phyloP scores from a whole-genome alignment of 1,140 invertebrate genomes.

The Tetramorium parvispinum region DNA sequence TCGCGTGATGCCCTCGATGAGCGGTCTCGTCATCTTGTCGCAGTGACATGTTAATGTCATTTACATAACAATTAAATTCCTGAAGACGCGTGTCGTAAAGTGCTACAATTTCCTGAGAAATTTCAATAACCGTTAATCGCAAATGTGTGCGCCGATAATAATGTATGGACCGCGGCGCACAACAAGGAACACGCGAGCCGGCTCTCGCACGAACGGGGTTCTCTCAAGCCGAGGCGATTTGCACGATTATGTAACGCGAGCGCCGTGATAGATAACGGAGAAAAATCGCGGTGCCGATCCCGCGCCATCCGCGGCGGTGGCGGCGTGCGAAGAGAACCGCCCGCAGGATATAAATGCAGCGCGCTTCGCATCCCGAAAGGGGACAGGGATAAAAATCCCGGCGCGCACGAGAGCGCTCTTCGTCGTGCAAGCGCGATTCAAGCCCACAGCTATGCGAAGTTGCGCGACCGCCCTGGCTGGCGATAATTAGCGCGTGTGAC shows the following conservation, averaged over 20 bases:
- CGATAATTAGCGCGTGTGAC: constrained; percentile 79
- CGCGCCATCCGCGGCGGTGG: not conserved
- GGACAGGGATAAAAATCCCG: constrained; percentile 68
- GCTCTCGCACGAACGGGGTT: not conserved
- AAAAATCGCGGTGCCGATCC: constrained; percentile 12
- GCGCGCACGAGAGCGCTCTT: constrained; percentile 47
- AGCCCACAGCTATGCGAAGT: constrained; percentile 59
- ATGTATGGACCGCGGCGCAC: too few species aligned
- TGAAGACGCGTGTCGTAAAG: not conserved
- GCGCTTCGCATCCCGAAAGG: constrained; percentile 48
- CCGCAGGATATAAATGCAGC: constrained; percentile 61
- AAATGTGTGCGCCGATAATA: not conserved
- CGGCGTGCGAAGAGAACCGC: constrained; percentile 27
- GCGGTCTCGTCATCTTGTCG: not conserved
- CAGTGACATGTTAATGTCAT: constrained; percentile 10
- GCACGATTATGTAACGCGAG: constrained; percentile 32
- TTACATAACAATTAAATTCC: constrained; percentile 39
- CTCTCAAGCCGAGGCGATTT: constrained; percentile 10
- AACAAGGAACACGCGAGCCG: not conserved
- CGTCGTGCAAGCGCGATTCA: constrained; percentile 61
- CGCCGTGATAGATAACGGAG: constrained; percentile 34
- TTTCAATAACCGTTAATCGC: not conserved
- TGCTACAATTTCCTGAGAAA: not conserved
- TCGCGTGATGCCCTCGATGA: not conserved
- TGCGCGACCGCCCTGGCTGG: constrained; percentile 54